Base-by-base conservation (phyloP, 1,140 invertebrate species). In the Ceratosolen solmsi region DNA sequence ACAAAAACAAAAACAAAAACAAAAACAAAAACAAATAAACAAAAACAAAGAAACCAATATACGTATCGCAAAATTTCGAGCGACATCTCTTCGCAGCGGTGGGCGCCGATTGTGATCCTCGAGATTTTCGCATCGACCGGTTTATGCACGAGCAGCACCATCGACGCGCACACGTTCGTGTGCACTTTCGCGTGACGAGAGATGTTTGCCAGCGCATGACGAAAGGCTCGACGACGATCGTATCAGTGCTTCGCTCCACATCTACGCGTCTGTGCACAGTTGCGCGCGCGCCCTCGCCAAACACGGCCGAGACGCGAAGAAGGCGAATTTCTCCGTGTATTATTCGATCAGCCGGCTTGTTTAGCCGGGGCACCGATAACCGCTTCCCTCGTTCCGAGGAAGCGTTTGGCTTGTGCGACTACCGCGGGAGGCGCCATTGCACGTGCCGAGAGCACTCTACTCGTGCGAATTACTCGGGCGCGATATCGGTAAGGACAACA, bases 121-220 rank as follows among this genome's bases (percentile, higher is more conserved):
- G 51, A 51, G 65, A 60, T 68, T 27, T 33, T n/a, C n/a, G 41
- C 30, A 46, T 76, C 63, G 54, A 30, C 58, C 36, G 25, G 46
- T 60, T 63, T 38, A 51, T 30, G 41, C 54, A 78, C 51, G 25
- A 79, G 51, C n/a, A n/a, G n/a, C 70, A 30, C 80, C 65, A 82
- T 72, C 30, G 75, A 75, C 51, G 54, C 84, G 76, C 82, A 82
- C 80, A 82, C n/a, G 85, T 86, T 84, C 84, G 85, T 84, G 38
- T 70, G 68, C 60, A 9, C 58, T 81, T 75, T 75, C 72, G 58
- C 85, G 84, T 85, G 85, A 85, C 86, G 84, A 86, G n/a, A n/a
- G 85, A 86, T 86, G 86, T 86, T 87, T 85, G 85, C 85, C 79
- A 79, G 63, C 65, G 38, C 58, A 65, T 71, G 79, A 80, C 79